phyloP scores from a whole-genome alignment of 2,797 vertebrate genomes.

The Urophycis tenuis region DNA sequence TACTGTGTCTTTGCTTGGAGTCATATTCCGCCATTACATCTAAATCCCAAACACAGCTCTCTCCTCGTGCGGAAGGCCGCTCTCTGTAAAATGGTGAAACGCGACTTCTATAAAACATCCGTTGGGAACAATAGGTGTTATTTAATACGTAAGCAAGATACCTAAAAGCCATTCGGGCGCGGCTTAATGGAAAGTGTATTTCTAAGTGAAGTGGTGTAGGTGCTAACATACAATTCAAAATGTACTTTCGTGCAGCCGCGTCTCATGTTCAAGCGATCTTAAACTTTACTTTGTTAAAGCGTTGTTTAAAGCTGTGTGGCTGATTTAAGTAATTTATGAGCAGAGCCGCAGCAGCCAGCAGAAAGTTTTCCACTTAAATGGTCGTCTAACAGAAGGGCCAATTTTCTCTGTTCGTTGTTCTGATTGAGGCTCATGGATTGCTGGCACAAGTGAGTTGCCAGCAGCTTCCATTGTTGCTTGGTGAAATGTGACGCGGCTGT shows the following conservation, averaged over 20 bases:
- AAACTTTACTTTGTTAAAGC: neutral
- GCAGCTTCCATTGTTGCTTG: constrained; percentile 39
- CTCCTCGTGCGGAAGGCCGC: neutral
- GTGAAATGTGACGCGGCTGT: constrained; percentile 49
- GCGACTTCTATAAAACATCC: neutral
- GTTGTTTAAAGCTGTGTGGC: neutral
- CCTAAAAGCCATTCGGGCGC: neutral
- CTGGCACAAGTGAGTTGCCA: constrained; percentile 38
- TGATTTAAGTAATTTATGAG: neutral
- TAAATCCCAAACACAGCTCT: neutral
- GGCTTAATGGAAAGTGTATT: neutral
- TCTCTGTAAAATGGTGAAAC: neutral
- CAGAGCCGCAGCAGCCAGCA: constrained; percentile 14
- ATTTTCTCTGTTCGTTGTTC: constrained; percentile 43
- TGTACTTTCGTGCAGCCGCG: neutral
- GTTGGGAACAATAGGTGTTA: neutral
- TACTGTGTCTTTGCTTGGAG: neutral
- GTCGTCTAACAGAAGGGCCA: constrained; percentile 37
- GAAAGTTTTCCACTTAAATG: constrained; percentile 33
- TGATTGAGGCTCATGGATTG: constrained; percentile 24
- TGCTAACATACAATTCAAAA: neutral
- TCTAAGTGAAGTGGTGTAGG: neutral
- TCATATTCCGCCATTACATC: neutral
- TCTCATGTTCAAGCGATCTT: neutral
- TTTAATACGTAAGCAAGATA: neutral